These are phyloP conservation scores for Eilema depressum DNA, from an alignment of 2,888 invertebrate genomes.

Conservation along the genomic window DNA sequence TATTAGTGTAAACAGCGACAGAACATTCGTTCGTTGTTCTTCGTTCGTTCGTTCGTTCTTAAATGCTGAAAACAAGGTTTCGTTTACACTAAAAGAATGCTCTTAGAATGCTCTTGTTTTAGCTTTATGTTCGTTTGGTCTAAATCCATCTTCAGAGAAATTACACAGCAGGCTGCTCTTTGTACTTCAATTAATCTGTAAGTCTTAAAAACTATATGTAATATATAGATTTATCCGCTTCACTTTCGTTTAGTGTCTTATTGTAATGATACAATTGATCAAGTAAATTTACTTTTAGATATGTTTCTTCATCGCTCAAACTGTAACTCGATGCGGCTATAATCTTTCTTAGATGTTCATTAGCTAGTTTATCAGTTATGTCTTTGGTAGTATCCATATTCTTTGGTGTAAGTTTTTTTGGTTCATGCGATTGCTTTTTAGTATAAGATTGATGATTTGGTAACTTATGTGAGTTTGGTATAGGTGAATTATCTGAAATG, in stretches of 20 bases:
- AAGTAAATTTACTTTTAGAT: slow-evolving; percentile 1
- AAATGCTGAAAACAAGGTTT: too few species aligned
- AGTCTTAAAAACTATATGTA: too few species aligned
- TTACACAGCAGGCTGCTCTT: too few species aligned
- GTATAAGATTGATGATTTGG: not conserved
- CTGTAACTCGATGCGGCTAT: slow-evolving; percentile 5
- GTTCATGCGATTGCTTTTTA: not conserved
- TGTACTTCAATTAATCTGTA: too few species aligned
- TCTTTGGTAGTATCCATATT: not conserved
- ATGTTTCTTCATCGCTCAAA: slow-evolving; percentile 1
- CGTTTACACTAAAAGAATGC: too few species aligned
- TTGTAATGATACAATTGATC: slow-evolving; percentile 13
- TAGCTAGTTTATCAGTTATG: not conserved
- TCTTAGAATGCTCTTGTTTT: too few species aligned
- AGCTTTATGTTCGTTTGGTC: too few species aligned
- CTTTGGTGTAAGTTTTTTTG: not conserved
- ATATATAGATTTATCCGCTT: not conserved
- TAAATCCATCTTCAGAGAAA: too few species aligned
- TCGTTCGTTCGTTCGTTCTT: too few species aligned
- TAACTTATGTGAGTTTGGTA: not conserved
- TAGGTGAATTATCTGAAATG: not conserved
- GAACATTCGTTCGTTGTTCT: too few species aligned
- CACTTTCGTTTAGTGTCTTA: not conserved
- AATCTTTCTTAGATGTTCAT: slow-evolving; percentile 2
- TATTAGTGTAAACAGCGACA: too few species aligned